A percentile compares a stretch with the other conserved stretches of the same genome.
Conservation (phyloP, 2,888 invertebrate species). For the Lydus trimaculatus region DNA sequence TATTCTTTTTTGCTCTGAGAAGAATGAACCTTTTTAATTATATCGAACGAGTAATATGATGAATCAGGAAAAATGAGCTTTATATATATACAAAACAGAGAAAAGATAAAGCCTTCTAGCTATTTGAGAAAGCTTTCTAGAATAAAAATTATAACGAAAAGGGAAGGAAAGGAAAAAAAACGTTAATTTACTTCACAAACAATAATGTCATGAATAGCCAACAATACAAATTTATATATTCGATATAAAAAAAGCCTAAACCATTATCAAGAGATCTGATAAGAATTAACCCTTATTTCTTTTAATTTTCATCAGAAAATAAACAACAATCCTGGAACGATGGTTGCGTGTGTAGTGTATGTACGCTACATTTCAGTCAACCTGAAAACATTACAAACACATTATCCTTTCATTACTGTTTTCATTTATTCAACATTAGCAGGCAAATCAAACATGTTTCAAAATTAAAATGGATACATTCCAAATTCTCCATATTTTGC, state of each 20-base stretch:
- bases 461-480: too few relatives aligned
- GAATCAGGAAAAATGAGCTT: neutral
- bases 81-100: neutral
- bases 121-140: neutral
- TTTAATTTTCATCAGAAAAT: neutral
- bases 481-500: too few relatives aligned
- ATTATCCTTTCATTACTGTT: neutral
- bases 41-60: neutral
- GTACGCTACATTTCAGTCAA: neutral
- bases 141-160: neutral
- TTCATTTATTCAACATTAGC: neutral
- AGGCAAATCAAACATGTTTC: too few relatives aligned
- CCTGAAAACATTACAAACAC: neutral
- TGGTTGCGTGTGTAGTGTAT: neutral
- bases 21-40: neutral
- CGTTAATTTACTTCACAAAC: neutral
- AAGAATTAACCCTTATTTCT: neutral
- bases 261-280: neutral
- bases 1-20: neutral
- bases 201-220: neutral
- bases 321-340: neutral
- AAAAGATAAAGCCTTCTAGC: neutral
- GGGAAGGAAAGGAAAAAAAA: neutral
- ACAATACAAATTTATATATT: neutral
- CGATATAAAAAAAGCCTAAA: neutral